A percentile compares a stretch with the other conserved stretches of the same genome.
Evolutionary conservation across 2,113 vertebrate species (phyloP).

Genomic region (Rana temporaria): DNA sequence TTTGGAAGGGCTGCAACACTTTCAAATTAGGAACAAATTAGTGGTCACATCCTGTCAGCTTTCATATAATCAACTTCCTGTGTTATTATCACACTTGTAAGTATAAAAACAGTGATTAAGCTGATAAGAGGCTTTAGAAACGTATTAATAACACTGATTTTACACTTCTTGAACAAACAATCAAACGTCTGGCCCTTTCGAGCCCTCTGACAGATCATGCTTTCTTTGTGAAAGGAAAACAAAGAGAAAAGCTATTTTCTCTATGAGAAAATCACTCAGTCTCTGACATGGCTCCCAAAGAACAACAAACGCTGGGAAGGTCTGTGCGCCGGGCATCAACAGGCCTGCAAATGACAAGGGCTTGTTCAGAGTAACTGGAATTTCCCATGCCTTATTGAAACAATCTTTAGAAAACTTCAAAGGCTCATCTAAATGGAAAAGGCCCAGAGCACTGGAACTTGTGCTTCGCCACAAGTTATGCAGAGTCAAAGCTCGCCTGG

Average conservation of each 20-base stretch:
- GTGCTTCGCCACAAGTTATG: conserved; percentile 30
- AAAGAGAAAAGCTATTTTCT: not conserved
- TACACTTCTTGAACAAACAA: not conserved
- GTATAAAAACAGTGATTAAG: no score
- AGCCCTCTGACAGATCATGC: not conserved
- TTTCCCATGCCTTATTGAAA: conserved; percentile 36
- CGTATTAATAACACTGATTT: not conserved
- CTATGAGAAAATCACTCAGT: conserved; percentile 3
- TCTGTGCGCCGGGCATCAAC: not conserved
- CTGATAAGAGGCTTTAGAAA: no score
- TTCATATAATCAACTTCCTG: no score
- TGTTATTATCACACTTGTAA: no score
- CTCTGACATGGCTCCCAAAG: not conserved
- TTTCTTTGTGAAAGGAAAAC: conserved; percentile 1
- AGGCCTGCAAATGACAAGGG: conserved; percentile 2
- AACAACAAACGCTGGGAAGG: conserved; percentile 29
- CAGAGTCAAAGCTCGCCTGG: conserved; percentile 11
- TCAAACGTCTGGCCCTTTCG: not conserved
- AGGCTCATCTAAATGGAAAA: conserved; percentile 34
- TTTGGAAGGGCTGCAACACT: no score
- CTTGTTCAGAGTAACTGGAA: conserved; percentile 6
- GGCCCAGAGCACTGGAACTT: conserved; percentile 27
- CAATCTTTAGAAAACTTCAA: conserved; percentile 33
- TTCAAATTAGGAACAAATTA: no score
- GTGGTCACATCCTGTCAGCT: no score